Conservation (phyloP, 2,888 invertebrate genomes). For the Merodon equestris region DNA sequence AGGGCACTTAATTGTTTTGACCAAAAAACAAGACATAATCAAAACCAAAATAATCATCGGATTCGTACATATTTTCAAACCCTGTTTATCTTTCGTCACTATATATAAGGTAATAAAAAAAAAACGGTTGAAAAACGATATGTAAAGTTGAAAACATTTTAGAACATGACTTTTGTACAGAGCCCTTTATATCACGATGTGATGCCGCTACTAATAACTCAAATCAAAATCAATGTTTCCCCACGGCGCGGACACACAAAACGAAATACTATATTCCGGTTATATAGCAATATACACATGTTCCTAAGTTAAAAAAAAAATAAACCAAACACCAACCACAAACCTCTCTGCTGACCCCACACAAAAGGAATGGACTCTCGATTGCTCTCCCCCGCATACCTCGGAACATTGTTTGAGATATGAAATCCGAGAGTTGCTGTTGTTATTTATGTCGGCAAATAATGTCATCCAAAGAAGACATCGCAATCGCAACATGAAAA, state of each 20-base stretch:
- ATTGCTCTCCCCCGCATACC: slow-evolving; percentile 48
- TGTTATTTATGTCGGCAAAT: slow-evolving; percentile 68
- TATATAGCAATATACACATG: slow-evolving; percentile 7
- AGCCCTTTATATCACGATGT: slow-evolving; percentile 66
- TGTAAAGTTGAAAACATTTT: slow-evolving; percentile 44
- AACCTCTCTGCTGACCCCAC: slow-evolving; percentile 58
- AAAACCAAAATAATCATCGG: no score
- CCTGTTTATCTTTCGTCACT: no score
- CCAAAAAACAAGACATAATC: no score
- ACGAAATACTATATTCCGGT: slow-evolving; percentile 45
- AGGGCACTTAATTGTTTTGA: no score
- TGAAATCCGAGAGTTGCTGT: slow-evolving; percentile 61
- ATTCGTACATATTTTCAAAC: no score
- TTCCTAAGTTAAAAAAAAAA: neutral
- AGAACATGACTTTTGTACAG: slow-evolving; percentile 66
- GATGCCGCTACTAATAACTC: slow-evolving; percentile 69
- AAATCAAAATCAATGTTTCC: slow-evolving; percentile 68
- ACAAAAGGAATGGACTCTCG: slow-evolving; percentile 45
- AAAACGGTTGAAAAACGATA: no score
- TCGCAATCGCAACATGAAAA: slow-evolving; percentile 66
- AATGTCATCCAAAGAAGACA: slow-evolving; percentile 69
- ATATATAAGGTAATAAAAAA: no score
- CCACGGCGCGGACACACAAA: slow-evolving; percentile 62
- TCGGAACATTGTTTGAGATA: slow-evolving; percentile 20
- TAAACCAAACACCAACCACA: neutral